Evolutionary conservation across 2,113 vertebrate genomes (phyloP).

Genomic region (Cryptomyrus ogoouensis): DNA sequence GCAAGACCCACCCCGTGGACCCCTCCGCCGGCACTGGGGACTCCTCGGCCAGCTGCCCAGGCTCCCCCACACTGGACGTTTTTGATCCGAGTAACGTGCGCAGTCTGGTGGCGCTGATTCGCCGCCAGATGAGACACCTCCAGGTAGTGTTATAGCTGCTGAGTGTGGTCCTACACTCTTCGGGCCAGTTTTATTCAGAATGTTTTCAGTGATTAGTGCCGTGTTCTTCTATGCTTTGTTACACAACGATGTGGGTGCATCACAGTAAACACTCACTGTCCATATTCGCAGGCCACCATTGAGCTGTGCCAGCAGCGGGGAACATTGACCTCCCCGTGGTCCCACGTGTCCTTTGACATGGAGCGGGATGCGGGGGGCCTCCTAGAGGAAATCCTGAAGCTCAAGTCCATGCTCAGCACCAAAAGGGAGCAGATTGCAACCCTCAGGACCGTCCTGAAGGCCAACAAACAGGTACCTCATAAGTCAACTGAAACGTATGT

Average conservation of each 20-base stretch:
- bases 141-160: constrained; percentile 47
- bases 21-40: constrained; percentile 51
- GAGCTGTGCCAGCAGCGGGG: constrained; percentile 64
- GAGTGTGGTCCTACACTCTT: neutral
- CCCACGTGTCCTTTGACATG: constrained; percentile 47
- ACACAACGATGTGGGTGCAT: neutral
- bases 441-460: constrained; percentile 77
- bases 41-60: constrained; percentile 49
- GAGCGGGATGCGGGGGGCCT: constrained; percentile 67
- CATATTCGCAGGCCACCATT: constrained; percentile 56
- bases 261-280: neutral
- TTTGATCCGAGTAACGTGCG: constrained; percentile 68
- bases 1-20: constrained; percentile 57
- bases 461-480: constrained; percentile 74
- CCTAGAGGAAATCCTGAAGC: constrained; percentile 72
- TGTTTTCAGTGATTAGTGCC: neutral
- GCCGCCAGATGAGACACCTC: constrained; percentile 74
- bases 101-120: constrained; percentile 66
- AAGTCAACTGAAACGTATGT: neutral
- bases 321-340: constrained; percentile 49
- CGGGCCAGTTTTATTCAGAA: neutral
- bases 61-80: constrained; percentile 64
- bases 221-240: neutral
- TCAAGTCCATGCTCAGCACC: constrained; percentile 75
- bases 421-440: constrained; percentile 79